These are phyloP conservation scores for Leptopilina syphax DNA, from an alignment of 2,888 invertebrate genomes.

Conservation along the genomic window DNA sequence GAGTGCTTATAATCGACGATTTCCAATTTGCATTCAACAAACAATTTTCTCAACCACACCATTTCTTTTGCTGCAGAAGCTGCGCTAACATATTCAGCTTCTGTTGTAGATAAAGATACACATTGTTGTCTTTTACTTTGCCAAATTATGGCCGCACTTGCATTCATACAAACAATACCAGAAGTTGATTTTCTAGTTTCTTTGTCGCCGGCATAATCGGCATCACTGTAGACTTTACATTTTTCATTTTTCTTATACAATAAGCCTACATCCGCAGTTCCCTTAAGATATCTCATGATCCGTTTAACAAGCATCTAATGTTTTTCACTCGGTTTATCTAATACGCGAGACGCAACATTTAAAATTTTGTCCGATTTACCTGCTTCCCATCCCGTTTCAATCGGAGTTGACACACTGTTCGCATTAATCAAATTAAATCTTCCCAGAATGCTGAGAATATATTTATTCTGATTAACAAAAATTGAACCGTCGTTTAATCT, in stretches of 20 bases:
- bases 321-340: slow-evolving; percentile 41
- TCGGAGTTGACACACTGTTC: slow-evolving; percentile 38
- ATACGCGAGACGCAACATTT: slow-evolving; percentile 37
- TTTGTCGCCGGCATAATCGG: too few relatives aligned
- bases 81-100: slow-evolving; percentile 45
- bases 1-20: neutral
- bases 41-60: slow-evolving; percentile 44
- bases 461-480: slow-evolving; percentile 39
- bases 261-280: slow-evolving; percentile 40
- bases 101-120: slow-evolving; percentile 45
- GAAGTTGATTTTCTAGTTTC: too few relatives aligned
- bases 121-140: slow-evolving; percentile 43
- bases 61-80: slow-evolving; percentile 45
- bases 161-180: slow-evolving; percentile 14
- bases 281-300: slow-evolving; percentile 46
- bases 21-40: slow-evolving; percentile 39
- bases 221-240: too few relatives aligned
- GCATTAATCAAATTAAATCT: slow-evolving; percentile 35
- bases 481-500: slow-evolving; percentile 6
- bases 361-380: neutral
- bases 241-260: slow-evolving; percentile 5
- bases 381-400: neutral
- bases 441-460: slow-evolving; percentile 15
- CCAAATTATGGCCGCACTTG: slow-evolving; percentile 42
- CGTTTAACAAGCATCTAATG: slow-evolving; percentile 49